Base-by-base conservation (phyloP, 1,140 invertebrate genomes). In the Euura lappo region DNA sequence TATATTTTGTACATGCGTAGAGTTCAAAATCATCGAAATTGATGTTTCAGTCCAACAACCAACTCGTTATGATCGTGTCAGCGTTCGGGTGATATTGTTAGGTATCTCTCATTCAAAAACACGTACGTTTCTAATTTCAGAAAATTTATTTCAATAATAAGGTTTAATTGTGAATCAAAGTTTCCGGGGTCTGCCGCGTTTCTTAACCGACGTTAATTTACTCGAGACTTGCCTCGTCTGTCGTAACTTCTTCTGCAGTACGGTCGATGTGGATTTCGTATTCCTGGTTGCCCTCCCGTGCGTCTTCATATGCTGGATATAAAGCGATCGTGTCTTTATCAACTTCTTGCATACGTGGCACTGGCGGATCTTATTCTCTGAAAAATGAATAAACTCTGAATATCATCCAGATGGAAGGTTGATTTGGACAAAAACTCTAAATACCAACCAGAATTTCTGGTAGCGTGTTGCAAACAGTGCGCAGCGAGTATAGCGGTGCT, bases 401-500 rank as follows among this genome's bases (percentile, higher is more conserved):
- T 64, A 64, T 64, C 28, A 28, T 1, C 28, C 28, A 28, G 28
- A 0, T 28, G 28, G 28, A 28, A 28, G 1, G 28, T 28, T 28
- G 28, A 28, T 28, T 28, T 28, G 28, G 0, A 28, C 71, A 13
- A 68, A n/a, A 44, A 72, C 47, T 60, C 13, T n/a, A n/a, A 28
- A 28, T 5, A 78, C 70, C 67, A 76, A 85, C 84, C 83, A 64
- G 79, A 78, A 78, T 80, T 85, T 68, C 82, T 83, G 65, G 80
- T 84, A 7, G 75, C 79, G 71, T 86, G 85, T n/a, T 83, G 81
- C 43, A 83, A 51, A 66, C 72, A 79, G 76, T 86, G 85, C 6
- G 80, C 79, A 2, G 72, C 65, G 4, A 85, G 47, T 8, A 79
- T 72, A 8, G 80, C 76, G 68, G 74, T 72, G 74, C 82, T 85